phyloP scores from a whole-genome alignment of 2,888 invertebrate genomes.

The Dynastes grantii region DNA sequence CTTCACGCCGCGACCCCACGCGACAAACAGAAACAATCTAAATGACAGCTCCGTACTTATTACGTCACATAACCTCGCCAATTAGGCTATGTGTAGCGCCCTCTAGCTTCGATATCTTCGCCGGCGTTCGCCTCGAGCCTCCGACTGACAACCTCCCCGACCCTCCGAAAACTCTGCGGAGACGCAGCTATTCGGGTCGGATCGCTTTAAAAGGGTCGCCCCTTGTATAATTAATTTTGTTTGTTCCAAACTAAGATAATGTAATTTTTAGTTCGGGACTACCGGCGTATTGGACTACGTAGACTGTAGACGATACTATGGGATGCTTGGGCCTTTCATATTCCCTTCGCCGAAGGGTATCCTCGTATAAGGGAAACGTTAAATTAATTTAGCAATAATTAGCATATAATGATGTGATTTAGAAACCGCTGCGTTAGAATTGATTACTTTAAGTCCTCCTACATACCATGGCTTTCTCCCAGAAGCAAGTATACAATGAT shows the following conservation, averaged over 20 bases:
- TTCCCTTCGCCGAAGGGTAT: neutral
- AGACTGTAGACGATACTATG: neutral
- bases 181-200: conserved; percentile 18
- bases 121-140: neutral
- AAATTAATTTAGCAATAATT: conserved; percentile 49
- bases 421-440: conserved; percentile 48
- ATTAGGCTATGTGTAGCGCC: neutral
- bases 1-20: neutral
- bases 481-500: too few species aligned
- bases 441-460: conserved; percentile 44
- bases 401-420: conserved; percentile 48
- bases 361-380: conserved; percentile 10
- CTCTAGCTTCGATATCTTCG: conserved; percentile 3
- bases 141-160: neutral
- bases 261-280: conserved; percentile 40
- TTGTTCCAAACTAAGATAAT: conserved; percentile 46
- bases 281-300: too few species aligned
- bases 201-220: conserved; percentile 45
- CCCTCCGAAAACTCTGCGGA: neutral
- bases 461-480: neutral
- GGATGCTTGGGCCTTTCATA: neutral
- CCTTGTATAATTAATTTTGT: conserved; percentile 43
- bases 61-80: conserved; percentile 16
- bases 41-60: conserved; percentile 35
- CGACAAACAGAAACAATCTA: conserved; percentile 34